Evolutionary conservation across 2,888 invertebrate species (phyloP).

Genomic region (Drosophila barbarae): DNA sequence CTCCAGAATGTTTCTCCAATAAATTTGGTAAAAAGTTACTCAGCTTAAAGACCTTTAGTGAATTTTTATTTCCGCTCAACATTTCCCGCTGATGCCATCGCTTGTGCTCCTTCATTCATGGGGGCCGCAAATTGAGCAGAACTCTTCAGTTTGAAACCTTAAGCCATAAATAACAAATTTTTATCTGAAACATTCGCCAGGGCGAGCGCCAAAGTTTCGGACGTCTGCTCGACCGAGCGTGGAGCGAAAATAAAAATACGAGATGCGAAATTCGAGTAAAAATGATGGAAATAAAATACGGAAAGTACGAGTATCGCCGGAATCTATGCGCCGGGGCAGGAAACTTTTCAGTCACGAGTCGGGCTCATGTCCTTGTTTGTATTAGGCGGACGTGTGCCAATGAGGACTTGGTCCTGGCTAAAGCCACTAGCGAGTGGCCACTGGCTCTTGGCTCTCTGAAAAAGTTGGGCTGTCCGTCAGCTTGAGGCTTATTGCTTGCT

Average conservation of each 20-base stretch:
- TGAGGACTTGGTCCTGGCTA: constrained; percentile 49
- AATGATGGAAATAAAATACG: constrained; percentile 73
- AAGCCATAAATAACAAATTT: constrained; percentile 76
- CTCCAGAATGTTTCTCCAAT: not conserved
- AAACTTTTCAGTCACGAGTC: constrained; percentile 76
- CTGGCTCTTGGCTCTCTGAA: constrained; percentile 15
- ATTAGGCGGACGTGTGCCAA: constrained; percentile 75
- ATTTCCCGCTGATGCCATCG: constrained; percentile 7
- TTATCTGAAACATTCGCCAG: constrained; percentile 65
- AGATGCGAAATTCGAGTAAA: constrained; percentile 46
- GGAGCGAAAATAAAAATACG: constrained; percentile 51
- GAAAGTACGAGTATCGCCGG: constrained; percentile 59
- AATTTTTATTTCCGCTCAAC: constrained; percentile 25
- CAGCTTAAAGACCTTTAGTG: constrained; percentile 17
- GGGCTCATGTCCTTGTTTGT: constrained; percentile 77
- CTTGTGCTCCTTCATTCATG: constrained; percentile 5
- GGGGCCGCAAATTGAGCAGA: constrained; percentile 45
- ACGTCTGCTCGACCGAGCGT: constrained; percentile 60
- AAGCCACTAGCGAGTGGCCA: constrained; percentile 3
- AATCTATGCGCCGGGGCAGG: constrained; percentile 23
- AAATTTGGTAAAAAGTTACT: not conserved
- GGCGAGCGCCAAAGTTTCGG: constrained; percentile 63
- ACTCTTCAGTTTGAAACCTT: constrained; percentile 62
- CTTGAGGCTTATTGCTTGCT: constrained; percentile 72
- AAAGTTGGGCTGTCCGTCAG: constrained; percentile 70